Evolutionary conservation across 1,140 invertebrate species (phyloP).

Genomic region (Orchesella cincta): DNA sequence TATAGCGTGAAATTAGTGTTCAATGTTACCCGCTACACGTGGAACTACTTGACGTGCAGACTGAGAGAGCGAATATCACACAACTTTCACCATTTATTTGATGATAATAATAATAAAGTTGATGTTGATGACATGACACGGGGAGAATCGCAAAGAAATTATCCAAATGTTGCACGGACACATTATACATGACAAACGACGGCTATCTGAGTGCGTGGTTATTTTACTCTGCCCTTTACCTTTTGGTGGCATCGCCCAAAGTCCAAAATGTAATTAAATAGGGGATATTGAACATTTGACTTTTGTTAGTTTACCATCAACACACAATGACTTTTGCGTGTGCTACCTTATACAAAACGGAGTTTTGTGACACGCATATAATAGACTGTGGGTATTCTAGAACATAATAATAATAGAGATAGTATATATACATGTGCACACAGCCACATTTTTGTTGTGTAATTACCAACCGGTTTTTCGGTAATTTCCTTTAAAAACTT

Average conservation of each 20-base stretch:
- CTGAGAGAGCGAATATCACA: background rate
- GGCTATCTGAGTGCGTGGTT: background rate
- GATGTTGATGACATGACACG: background rate
- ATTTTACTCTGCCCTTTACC: background rate
- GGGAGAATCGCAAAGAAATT: background rate
- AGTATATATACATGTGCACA: background rate
- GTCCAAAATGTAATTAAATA: constrained; percentile 1
- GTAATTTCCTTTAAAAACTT: constrained; percentile 25
- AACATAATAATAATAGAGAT: background rate
- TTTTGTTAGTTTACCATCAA: background rate
- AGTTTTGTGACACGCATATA: background rate
- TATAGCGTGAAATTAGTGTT: background rate
- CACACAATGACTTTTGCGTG: background rate
- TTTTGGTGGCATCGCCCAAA: background rate
- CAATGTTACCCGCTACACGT: background rate
- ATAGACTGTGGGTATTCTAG: background rate
- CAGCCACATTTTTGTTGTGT: background rate
- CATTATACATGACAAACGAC: background rate
- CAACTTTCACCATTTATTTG: background rate
- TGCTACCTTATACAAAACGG: background rate
- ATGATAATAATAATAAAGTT: constrained; percentile 7
- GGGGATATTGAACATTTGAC: background rate
- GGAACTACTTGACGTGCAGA: background rate
- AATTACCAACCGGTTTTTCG: background rate
- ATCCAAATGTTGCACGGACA: background rate